A percentile compares a stretch with the other conserved stretches of the same genome.
Conservation (phyloP, 2,113 vertebrate genomes). For the Cynoglossus semilaevis region DNA sequence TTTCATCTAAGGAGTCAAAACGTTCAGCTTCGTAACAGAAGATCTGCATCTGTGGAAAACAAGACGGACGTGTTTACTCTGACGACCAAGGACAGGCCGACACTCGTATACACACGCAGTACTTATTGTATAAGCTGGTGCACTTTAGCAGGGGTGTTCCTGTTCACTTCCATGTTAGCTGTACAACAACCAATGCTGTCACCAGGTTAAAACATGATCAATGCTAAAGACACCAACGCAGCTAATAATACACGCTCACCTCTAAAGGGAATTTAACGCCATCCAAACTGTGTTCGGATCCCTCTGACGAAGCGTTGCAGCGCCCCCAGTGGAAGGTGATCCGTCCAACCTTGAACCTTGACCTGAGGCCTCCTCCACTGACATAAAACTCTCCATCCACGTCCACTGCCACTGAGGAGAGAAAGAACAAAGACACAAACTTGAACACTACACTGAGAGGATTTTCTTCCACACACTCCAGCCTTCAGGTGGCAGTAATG, state of each 20-base stretch:
- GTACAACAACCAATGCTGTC: too few relatives aligned
- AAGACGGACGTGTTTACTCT: neutral
- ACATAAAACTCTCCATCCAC: conserved; percentile 88
- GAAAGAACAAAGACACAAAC: neutral
- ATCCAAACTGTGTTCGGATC: conserved; percentile 93
- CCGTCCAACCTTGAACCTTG: conserved; percentile 86
- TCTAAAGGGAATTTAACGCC: conserved; percentile 92
- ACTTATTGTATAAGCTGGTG: neutral
- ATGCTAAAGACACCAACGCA: too few relatives aligned
- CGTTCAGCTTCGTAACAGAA: conserved; percentile 85
- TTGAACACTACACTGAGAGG: neutral
- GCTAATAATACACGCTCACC: conserved; percentile 68
- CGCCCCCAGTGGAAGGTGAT: conserved; percentile 96
- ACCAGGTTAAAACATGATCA: too few relatives aligned
- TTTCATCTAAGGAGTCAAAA: conserved; percentile 84
- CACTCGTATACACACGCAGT: neutral
- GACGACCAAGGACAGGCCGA: neutral
- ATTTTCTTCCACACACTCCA: neutral
- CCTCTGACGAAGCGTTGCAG: conserved; percentile 90
- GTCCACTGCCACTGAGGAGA: conserved; percentile 85
- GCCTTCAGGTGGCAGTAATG: too few relatives aligned
- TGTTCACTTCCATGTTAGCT: neutral
- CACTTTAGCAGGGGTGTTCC: neutral
- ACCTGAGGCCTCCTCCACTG: conserved; percentile 86
- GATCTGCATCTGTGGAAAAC: conserved; percentile 90